Percentiles rank a stretch among this genome's conserved stretches.
phyloP scores from a whole-genome alignment of 2,888 invertebrate species.

The Lepidonotus clava region DNA sequence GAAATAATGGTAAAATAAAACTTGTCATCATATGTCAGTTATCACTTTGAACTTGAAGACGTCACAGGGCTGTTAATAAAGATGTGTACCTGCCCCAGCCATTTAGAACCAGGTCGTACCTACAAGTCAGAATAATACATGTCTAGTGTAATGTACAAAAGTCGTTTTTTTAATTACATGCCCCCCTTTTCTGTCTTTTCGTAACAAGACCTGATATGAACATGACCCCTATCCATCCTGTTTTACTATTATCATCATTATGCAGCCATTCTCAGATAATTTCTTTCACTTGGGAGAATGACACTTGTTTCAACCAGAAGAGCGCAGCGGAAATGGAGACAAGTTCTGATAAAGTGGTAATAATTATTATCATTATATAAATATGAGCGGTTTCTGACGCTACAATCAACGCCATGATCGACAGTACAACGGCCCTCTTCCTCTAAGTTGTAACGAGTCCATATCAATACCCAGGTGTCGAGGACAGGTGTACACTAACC shows the following conservation, averaged over 20 bases:
- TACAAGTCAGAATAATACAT: slow-evolving; percentile 41
- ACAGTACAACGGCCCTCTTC: no score
- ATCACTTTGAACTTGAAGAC: neutral
- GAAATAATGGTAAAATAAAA: neutral
- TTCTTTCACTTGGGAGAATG: no score
- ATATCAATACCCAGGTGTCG: no score
- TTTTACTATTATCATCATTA: no score
- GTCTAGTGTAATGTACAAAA: slow-evolving; percentile 40
- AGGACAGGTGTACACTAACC: no score
- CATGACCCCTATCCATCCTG: neutral
- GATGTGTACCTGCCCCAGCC: slow-evolving; percentile 1
- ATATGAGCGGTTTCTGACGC: slow-evolving; percentile 1
- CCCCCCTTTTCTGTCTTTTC: neutral
- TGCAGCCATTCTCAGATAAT: no score
- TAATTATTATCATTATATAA: no score
- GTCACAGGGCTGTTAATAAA: neutral
- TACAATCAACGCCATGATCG: neutral
- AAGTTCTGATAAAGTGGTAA: no score
- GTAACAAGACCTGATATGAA: neutral
- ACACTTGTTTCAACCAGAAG: no score
- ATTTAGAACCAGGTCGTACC: neutral
- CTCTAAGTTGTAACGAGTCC: no score
- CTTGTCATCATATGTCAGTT: neutral
- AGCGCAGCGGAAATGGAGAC: no score
- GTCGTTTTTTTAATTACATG: neutral